Evolutionary conservation across 2,888 invertebrate genomes (phyloP), one percentile per base, ranked within the genome.

Genomic region (Ctena decussata): DNA sequence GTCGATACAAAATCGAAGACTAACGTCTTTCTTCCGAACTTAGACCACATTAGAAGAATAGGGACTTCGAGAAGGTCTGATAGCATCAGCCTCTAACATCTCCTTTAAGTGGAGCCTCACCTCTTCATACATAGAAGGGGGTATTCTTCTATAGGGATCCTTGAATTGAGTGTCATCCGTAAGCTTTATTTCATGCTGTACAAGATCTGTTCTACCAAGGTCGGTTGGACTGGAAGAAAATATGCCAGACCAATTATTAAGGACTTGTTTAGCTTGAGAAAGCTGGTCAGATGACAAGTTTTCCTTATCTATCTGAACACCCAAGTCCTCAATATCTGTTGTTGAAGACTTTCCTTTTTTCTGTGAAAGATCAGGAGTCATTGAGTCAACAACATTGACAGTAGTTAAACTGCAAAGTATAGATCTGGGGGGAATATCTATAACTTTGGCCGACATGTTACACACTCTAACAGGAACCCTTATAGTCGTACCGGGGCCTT

Each of bases 401-500:
- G 12, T 53, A 15, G 18, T 53, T n/a, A 53, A n/a, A 53, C 12
- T n/a, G n/a, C 77, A 77, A 15, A 77, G 65, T n/a, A 69, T n/a
- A 39, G 69, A 44, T 46, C 46, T 77, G 0, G 77, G 44, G 15
- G 27, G 44, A 30, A 77, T 77, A n/a, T 65, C 69, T 24, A 77
- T 69, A n/a, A 65, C 65, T 35, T 69, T 77, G 27, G 77, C 69
- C 35, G 77, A 77, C 39, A 69, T 24, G 32, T 75, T 75, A 32
- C 53, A 75, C 8, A 75, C 57, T 15, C 49, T 27, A 5, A 79
- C 79, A 21, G 79, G 74, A 74, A 80, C 65, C 18, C 80, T 21
- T 24, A 74, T 60, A 24, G 41, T 74, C 24, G 73, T 74, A 21
- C 44, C 69, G 35, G 74, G 69, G 6, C 65, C 72, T 46, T 80